Evolutionary conservation across 1,140 invertebrate species (phyloP).

Genomic region (Drosophila punjabiensis): DNA sequence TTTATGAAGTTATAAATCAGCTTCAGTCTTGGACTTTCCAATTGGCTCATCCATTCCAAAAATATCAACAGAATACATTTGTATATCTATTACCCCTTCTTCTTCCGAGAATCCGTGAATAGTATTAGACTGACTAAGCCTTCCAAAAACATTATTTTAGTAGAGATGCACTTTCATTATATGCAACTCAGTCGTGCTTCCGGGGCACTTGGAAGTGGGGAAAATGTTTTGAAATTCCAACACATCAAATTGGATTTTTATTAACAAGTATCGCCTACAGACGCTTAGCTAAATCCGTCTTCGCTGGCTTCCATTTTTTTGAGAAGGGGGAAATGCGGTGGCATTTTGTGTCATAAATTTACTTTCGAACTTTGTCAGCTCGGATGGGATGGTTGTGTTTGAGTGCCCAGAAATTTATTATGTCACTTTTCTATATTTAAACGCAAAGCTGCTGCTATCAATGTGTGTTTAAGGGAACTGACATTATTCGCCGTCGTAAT

Average conservation of each 20-base stretch:
- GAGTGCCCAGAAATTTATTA: conserved; percentile 46
- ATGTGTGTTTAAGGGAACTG: conserved; percentile 18
- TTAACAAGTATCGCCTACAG: conserved; percentile 22
- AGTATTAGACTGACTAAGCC: neutral
- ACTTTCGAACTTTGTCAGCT: conserved; percentile 55
- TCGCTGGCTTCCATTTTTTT: conserved; percentile 7
- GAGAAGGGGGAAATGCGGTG: neutral
- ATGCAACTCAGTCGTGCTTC: conserved; percentile 7
- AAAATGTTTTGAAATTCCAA: conserved; percentile 11
- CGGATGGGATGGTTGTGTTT: conserved; percentile 7
- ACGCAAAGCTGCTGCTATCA: conserved; percentile 16
- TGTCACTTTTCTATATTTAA: conserved; percentile 62
- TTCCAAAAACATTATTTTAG: conserved; percentile 9
- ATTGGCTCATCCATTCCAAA: conserved; percentile 18
- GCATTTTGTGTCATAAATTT: conserved; percentile 50
- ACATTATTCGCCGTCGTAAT: conserved; percentile 36
- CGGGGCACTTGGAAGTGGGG: neutral
- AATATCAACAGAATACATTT: conserved; percentile 13
- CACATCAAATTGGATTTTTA: conserved; percentile 26
- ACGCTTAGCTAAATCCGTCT: conserved; percentile 15
- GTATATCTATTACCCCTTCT: neutral
- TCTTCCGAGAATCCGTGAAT: neutral
- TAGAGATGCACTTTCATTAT: conserved; percentile 5
- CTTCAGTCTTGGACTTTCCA: neutral
- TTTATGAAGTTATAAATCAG: neutral